Evolutionary conservation across 2,888 invertebrate species (phyloP).

Genomic region (Julus scanicus): DNA sequence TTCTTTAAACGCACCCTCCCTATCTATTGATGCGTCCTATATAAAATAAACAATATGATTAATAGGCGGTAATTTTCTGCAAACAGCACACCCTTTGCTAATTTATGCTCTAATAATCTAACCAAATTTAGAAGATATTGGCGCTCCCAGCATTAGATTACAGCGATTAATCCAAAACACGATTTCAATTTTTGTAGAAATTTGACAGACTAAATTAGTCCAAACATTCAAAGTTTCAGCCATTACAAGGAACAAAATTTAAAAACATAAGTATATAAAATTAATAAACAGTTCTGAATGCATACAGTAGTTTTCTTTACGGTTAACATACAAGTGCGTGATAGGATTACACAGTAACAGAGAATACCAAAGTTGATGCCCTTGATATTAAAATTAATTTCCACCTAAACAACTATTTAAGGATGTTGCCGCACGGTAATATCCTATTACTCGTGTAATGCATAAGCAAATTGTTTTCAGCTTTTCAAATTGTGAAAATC

Average conservation of each 20-base stretch:
- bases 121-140: neutral
- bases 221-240: neutral
- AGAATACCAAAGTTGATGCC: neutral
- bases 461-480: no score
- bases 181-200: neutral
- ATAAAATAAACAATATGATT: neutral
- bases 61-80: neutral
- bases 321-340: neutral
- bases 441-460: neutral
- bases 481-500: neutral
- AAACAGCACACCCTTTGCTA: neutral
- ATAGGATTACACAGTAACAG: neutral
- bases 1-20: neutral
- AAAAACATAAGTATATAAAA: neutral
- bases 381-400: constrained; percentile 11
- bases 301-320: neutral
- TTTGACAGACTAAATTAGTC: neutral
- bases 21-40: neutral
- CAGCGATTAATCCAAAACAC: neutral
- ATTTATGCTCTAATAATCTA: neutral
- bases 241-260: no score
- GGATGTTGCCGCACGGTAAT: neutral
- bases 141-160: neutral
- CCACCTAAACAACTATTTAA: constrained; percentile 3
- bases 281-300: neutral